phyloP scores from a whole-genome alignment of 1,140 invertebrate genomes.

The Acromyrmex charruanus region DNA sequence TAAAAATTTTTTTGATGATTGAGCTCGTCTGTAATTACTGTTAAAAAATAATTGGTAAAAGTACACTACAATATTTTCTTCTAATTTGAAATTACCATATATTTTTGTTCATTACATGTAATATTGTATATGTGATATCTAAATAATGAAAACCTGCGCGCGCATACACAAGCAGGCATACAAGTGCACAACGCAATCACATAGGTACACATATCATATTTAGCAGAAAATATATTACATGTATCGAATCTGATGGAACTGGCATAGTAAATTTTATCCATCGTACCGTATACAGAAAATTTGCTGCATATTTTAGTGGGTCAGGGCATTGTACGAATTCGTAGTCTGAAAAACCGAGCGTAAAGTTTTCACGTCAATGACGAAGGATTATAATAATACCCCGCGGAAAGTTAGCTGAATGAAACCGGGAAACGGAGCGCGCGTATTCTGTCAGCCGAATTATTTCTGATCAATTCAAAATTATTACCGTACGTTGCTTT shows the following conservation, averaged over 20 bases:
- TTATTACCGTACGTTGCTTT: constrained; percentile 14
- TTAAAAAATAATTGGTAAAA: constrained; percentile 5
- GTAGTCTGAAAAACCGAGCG: constrained; percentile 34
- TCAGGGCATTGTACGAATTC: constrained; percentile 40
- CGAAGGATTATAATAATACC: constrained; percentile 52
- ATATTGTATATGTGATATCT: not conserved
- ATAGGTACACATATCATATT: not conserved
- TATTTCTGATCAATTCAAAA: constrained; percentile 52
- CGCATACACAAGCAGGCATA: too few relatives aligned
- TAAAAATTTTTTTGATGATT: not conserved
- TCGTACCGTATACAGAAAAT: not conserved
- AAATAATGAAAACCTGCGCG: constrained; percentile 2
- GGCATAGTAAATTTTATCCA: constrained; percentile 26
- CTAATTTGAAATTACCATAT: not conserved
- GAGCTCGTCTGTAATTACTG: not conserved
- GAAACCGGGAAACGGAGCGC: constrained; percentile 27
- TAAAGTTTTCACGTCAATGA: constrained; percentile 43
- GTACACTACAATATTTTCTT: not conserved
- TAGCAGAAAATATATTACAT: not conserved
- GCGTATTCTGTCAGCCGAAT: not conserved
- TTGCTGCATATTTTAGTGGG: constrained; percentile 46
- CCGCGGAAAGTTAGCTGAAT: constrained; percentile 40
- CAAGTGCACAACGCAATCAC: too few relatives aligned
- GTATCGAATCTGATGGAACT: not conserved
- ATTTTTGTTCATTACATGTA: not conserved